Evolutionary conservation across 1,140 invertebrate species (phyloP), one percentile per base, ranked within the genome.

Genomic region (Drosophila nigromelanica): DNA sequence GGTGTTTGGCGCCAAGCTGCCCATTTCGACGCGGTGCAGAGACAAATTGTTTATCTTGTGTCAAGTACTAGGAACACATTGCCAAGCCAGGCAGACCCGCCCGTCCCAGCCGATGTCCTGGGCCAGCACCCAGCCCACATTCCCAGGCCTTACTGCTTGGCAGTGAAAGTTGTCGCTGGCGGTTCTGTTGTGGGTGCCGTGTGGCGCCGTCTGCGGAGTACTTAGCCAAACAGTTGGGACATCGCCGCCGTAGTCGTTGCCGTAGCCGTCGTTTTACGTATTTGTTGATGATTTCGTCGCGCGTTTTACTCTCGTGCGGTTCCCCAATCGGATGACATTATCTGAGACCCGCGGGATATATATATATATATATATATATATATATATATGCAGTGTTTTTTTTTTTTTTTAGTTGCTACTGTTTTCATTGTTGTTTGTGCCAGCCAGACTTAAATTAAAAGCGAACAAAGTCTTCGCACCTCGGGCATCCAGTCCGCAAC

Each of bases 31-130:
- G 75, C 72, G 78, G 39, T 70, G 51, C 70, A 86, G 74, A 79
- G 85, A 89, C 83, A 89, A 87, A 89, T 87, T 87, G 79, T 87
- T 87, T 87, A 87, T 89, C 76, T 87, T 83, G 83, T 83, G 83
- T 87, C 79, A 89, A 89, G 83, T 89, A 76, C 74, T 79, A 39
- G 43, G 66, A 66, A 51, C 43, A 72, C 63, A 66, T 50, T 71
- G 68, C 52, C 52, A 15, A 14, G 14, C 71, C 71, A 64, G 40
- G 14, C 51, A 7, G 42, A 6, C 27, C 27, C 27, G 27, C 27
- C 27, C 27, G 27, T 27, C 37, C 14, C 15, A 27, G 27, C 56
- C 11, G 3, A 18, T 24, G 27, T 37, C 62, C 12, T 66, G 52
- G 37, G n/a, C 14, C 40, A 14, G n/a, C 51, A 15, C 24, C 12